Percentiles rank a stretch among this genome's conserved stretches.
Evolutionary conservation across 1,140 invertebrate species (phyloP).

Genomic region (Caenorhabditis briggsae): DNA sequence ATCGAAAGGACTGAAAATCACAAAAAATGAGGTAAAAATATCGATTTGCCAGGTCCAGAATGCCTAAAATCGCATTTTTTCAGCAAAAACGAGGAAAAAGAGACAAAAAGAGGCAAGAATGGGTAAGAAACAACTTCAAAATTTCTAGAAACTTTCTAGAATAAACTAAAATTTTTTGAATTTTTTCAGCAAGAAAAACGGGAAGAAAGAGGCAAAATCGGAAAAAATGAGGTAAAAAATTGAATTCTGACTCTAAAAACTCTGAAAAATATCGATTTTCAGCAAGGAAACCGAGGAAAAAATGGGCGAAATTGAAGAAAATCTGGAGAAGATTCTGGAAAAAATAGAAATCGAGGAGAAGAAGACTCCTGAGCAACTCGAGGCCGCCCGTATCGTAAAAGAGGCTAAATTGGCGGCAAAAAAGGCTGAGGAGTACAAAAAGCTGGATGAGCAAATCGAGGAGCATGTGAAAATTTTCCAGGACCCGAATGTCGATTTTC

Average conservation of each 20-base stretch:
- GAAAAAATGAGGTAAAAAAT: conserved; percentile 17
- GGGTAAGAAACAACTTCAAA: too few species aligned
- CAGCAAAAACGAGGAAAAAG: neutral
- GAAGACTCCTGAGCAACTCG: too few species aligned
- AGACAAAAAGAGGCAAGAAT: neutral
- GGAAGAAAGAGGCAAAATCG: too few species aligned
- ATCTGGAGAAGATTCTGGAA: neutral
- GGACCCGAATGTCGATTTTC: neutral
- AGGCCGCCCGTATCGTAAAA: too few species aligned
- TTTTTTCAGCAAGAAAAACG: too few species aligned
- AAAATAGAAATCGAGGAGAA: too few species aligned
- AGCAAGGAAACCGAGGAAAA: neutral
- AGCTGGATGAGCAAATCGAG: neutral
- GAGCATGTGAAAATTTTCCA: conserved; percentile 8
- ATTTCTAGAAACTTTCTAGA: too few species aligned
- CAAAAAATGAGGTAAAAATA: conserved; percentile 13
- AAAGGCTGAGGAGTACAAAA: neutral
- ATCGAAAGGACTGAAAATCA: neutral
- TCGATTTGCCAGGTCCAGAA: neutral
- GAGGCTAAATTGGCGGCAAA: neutral
- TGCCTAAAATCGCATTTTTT: neutral
- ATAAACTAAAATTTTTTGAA: too few species aligned
- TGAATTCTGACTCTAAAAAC: neutral
- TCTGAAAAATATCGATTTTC: neutral
- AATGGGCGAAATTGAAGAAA: neutral